These are phyloP conservation scores for Alectoris magna DNA, from an alignment of 2,797 vertebrate genomes.

Conservation along the genomic window DNA sequence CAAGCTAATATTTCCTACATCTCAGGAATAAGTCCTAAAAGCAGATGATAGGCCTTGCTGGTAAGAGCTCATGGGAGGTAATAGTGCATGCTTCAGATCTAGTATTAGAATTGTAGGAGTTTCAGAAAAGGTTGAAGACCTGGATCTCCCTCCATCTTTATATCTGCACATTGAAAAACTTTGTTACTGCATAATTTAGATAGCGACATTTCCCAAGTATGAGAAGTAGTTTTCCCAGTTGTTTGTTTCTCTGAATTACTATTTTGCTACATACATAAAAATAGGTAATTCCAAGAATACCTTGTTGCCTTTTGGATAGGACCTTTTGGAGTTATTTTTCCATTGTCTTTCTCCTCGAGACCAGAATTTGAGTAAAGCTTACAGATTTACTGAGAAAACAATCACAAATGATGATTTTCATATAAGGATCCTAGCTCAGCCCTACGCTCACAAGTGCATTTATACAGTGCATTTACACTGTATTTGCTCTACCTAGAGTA, in stretches of 20 bases:
- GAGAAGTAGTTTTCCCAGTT: background rate
- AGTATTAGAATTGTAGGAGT: background rate
- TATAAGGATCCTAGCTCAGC: background rate
- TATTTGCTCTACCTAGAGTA: background rate
- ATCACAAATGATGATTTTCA: background rate
- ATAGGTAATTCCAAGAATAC: background rate
- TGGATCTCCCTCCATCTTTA: background rate
- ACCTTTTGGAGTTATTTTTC: background rate
- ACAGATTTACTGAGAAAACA: background rate
- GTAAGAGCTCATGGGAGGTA: background rate
- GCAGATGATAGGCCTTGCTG: background rate
- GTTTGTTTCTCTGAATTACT: background rate
- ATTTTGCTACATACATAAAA: background rate
- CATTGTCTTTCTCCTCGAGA: background rate
- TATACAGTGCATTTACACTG: background rate
- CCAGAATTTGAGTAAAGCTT: background rate
- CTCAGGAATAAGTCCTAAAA: background rate
- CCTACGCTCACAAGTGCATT: background rate
- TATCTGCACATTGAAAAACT: background rate
- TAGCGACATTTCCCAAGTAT: background rate
- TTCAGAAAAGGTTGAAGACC: background rate
- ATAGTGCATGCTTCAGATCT: background rate
- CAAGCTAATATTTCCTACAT: background rate
- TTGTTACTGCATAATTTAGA: background rate
- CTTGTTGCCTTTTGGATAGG: background rate